These are phyloP conservation scores for Orthosia incerta DNA, from an alignment of 2,888 invertebrate genomes.

Conservation along the genomic window DNA sequence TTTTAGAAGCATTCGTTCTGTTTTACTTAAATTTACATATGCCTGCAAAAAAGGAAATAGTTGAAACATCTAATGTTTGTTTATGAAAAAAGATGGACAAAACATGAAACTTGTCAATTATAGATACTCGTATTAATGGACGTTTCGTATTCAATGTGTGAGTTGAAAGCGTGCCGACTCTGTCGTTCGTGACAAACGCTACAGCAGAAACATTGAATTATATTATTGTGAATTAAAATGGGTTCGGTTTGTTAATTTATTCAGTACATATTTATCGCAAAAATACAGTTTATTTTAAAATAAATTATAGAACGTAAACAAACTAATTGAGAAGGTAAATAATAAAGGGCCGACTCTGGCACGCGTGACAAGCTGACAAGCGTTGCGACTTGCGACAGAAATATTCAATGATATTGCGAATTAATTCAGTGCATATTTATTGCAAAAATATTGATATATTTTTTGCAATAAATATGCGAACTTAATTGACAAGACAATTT, in stretches of 20 bases:
- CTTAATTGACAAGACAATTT: background rate
- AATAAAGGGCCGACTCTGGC: background rate
- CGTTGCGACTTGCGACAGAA: background rate
- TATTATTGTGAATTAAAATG: background rate
- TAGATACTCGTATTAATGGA: too few relatives aligned
- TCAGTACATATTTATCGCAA: background rate
- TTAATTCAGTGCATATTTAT: background rate
- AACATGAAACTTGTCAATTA: too few relatives aligned
- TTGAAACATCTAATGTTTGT: background rate
- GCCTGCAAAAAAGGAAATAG: constrained; percentile 9
- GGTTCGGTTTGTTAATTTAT: background rate
- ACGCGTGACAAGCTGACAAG: constrained; percentile 12
- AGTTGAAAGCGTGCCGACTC: constrained; percentile 19
- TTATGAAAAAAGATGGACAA: constrained; percentile 5
- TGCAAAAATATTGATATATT: background rate
- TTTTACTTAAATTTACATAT: background rate
- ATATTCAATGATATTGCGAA: background rate
- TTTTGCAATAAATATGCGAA: background rate
- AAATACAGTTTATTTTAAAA: background rate
- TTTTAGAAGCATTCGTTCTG: constrained; percentile 11
- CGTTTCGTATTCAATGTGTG: constrained; percentile 19
- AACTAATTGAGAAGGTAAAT: background rate
- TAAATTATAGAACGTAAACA: background rate
- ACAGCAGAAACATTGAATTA: background rate
- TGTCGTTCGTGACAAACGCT: background rate